A percentile compares a stretch with the other conserved stretches of the same genome.
Conservation (phyloP, 2,888 invertebrate species). For the Melanostoma scalare region DNA sequence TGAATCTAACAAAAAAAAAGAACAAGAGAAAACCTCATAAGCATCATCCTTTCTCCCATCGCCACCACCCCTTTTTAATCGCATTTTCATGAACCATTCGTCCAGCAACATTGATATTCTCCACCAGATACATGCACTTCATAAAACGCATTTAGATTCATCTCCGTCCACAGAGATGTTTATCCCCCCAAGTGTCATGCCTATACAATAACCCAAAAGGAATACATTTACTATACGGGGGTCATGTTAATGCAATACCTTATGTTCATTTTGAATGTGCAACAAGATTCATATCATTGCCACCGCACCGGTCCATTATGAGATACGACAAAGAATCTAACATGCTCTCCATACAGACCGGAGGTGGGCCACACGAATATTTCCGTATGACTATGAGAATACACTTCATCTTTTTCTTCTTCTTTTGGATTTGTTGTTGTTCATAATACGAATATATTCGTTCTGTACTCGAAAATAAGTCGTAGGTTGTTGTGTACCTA, state of each 20-base stretch:
- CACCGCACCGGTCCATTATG: slow-evolving; percentile 63
- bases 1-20: neutral
- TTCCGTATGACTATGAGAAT: slow-evolving; percentile 13
- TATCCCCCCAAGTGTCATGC: slow-evolving; percentile 44
- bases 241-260: slow-evolving; percentile 67
- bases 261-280: slow-evolving; percentile 61
- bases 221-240: slow-evolving; percentile 22
- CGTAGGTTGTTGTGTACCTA: slow-evolving; percentile 34
- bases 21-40: neutral
- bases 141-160: slow-evolving; percentile 68
- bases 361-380: slow-evolving; percentile 42
- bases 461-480: neutral
- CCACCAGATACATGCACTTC: slow-evolving; percentile 52
- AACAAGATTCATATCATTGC: slow-evolving; percentile 70
- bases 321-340: slow-evolving; percentile 61
- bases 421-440: neutral
- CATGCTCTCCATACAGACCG: slow-evolving; percentile 50
- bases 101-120: slow-evolving; percentile 57
- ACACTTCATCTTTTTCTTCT: neutral
- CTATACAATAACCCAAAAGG: slow-evolving; percentile 8
- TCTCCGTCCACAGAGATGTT: slow-evolving; percentile 45
- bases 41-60: neutral
- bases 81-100: slow-evolving; percentile 63
- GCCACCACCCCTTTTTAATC: slow-evolving; percentile 37
- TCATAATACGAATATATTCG: neutral